Evolutionary conservation across 2,797 vertebrate genomes (phyloP), one percentile per base, ranked within the genome.

Genomic region (Chromis chromis): DNA sequence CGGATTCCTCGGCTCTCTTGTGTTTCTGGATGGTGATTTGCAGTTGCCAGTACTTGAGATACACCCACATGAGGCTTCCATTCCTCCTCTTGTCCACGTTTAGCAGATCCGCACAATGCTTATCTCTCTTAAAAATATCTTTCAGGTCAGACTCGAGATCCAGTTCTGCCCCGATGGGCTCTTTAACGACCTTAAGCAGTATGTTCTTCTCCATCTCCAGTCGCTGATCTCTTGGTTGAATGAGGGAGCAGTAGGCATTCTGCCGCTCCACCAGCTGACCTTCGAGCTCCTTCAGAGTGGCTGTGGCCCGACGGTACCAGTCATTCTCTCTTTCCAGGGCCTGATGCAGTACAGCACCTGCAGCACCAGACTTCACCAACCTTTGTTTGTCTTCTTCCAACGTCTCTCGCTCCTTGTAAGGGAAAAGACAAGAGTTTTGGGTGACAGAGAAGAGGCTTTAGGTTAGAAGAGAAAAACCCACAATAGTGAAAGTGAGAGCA

Each of bases 41-140:
- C 63, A 97, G 92, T 70, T 98, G 94, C 98, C 98, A 99, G 6
- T 98, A 97, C 72, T 94, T 95, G 64, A 99, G 95, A 86, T 99
- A 99, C 6, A 98, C 84, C 98, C 98, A 99, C 98, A 99, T 98
- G 65, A 99, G 94, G 77, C 88, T 97, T 78, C 98, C 98, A 9
- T 99, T 99, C 81, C 92, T 96, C 73, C 83, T 94, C 84, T 90
- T 96, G 92, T 96, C 95, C 84, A 92, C 93, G 84, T 98, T 98
- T 59, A 96, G 79, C 72, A 96, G 16, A 40, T 94, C 94, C 0
- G 96, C 96, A 89, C 98, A 99, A 80, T 97, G 87, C 16, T 92
- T 97, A 82, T 99, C 98, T 8, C 96, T 94, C 77, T 94, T 96
- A 91, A 99, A 99, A 91, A 99, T 98, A 81, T 98, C 96, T 65